Percentiles rank a stretch among this genome's conserved stretches.
Conservation (phyloP, 1,140 invertebrate species). For the Brachystomella parvula region DNA sequence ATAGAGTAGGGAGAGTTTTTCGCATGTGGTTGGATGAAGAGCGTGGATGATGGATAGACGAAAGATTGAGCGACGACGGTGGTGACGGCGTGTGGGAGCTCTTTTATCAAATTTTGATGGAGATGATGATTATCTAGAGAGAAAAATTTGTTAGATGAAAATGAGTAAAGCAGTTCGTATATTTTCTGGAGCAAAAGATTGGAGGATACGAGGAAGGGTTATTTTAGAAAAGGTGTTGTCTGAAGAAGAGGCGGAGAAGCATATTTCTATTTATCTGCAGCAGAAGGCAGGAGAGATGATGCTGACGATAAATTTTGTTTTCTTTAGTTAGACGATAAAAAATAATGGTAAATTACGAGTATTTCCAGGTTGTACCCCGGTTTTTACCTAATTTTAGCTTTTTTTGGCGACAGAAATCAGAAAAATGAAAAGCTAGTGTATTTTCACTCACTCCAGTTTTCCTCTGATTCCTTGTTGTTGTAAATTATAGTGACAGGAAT, state of each 20-base stretch:
- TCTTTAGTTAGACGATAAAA: background rate
- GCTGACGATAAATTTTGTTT: background rate
- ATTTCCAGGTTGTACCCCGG: too few species aligned
- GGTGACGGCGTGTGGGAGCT: constrained; percentile 2
- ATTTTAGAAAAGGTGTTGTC: background rate
- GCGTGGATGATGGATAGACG: background rate
- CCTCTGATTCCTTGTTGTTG: background rate
- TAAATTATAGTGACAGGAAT: background rate
- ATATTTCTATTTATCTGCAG: background rate
- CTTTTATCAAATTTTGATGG: background rate
- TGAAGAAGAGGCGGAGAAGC: background rate
- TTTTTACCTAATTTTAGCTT: constrained; percentile 2
- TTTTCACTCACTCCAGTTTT: background rate
- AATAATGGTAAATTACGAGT: background rate
- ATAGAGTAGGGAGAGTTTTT: background rate
- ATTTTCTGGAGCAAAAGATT: too few species aligned
- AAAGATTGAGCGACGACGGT: background rate
- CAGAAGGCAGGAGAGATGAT: background rate
- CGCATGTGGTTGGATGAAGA: background rate
- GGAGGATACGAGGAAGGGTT: background rate
- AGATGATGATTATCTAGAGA: background rate
- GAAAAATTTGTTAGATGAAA: background rate
- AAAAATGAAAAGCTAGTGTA: background rate
- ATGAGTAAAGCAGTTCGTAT: background rate
- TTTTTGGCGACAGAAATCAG: background rate